Percentiles rank a stretch among this genome's conserved stretches.
These are phyloP conservation scores for Cichladusa arquata DNA, from an alignment of 2,113 vertebrate species.

Conservation along the genomic window DNA sequence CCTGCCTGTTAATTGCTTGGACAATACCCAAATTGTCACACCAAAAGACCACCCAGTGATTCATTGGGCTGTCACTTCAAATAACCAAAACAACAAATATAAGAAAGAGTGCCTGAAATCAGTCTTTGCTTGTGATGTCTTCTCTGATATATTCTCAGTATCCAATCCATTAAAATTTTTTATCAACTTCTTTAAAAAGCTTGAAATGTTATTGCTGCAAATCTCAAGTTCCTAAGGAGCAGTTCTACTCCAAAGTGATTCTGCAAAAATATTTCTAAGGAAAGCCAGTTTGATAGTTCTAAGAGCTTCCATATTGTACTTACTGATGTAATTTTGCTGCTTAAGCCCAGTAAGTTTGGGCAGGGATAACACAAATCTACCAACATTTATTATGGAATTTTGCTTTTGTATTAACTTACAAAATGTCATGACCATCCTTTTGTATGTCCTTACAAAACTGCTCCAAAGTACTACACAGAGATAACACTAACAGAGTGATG, in stretches of 20 bases:
- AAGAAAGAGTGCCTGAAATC: not conserved
- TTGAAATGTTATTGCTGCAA: not conserved
- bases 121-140: not conserved
- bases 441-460: not conserved
- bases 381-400: not conserved
- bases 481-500: not conserved
- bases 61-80: slow-evolving; percentile 56
- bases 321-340: not conserved
- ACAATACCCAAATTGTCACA: slow-evolving; percentile 40
- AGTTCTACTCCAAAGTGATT: not conserved
- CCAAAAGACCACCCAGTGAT: slow-evolving; percentile 42
- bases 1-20: slow-evolving; percentile 45
- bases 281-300: not conserved
- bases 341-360: not conserved
- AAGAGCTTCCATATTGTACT: not conserved
- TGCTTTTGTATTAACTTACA: not conserved
- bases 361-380: not conserved
- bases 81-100: slow-evolving; percentile 55
- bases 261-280: not conserved
- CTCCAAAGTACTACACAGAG: not conserved
- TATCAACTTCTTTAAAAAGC: not conserved
- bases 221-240: not conserved
- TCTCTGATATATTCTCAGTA: not conserved
- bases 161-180: not conserved
- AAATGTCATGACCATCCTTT: not conserved